Evolutionary conservation across 2,888 invertebrate genomes (phyloP).

Genomic region (Alitta virens): DNA sequence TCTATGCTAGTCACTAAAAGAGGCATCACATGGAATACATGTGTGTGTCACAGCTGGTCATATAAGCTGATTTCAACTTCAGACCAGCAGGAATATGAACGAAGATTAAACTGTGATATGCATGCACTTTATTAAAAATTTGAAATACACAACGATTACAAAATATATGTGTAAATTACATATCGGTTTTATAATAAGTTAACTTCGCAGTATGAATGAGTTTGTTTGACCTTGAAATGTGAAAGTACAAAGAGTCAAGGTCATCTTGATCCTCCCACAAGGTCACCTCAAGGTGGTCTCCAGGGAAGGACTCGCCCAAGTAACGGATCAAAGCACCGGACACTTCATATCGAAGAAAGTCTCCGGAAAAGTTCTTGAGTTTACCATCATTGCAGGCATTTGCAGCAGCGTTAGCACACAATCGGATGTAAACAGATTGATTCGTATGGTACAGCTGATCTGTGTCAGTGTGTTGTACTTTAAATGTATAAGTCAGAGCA

Average conservation of each 20-base stretch:
- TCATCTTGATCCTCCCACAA: constrained; percentile 3
- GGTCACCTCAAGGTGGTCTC: constrained; percentile 1
- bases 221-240: neutral
- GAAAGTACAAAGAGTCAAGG: neutral
- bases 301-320: constrained; percentile 4
- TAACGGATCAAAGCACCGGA: neutral
- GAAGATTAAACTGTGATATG: no score
- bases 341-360: neutral
- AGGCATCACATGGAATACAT: no score
- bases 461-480: neutral
- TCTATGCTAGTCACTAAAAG: no score
- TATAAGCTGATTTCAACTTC: no score
- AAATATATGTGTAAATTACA: no score
- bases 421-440: constrained; percentile 6
- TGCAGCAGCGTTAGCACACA: constrained; percentile 4
- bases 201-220: no score
- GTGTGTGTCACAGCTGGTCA: no score
- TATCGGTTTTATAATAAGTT: no score
- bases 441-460: constrained; percentile 12
- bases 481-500: neutral
- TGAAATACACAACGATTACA: no score
- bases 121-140: no score
- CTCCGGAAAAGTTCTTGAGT: neutral
- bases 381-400: neutral
- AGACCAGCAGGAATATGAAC: no score